Percentiles rank a stretch among this genome's conserved stretches.
phyloP scores from a whole-genome alignment of 2,797 vertebrate species.

The Coregonus sp. region DNA sequence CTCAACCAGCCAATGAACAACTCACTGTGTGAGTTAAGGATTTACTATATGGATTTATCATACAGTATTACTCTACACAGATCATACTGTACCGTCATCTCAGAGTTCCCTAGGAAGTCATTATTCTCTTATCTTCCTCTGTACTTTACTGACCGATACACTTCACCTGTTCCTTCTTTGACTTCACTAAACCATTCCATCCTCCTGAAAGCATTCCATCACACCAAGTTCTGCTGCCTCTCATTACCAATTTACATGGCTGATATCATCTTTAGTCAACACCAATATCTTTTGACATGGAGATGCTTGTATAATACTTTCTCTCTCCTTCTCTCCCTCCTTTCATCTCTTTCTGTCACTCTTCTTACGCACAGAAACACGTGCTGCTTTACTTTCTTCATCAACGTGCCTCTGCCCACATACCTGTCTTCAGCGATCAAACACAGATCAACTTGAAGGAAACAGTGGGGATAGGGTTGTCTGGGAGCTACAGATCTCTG shows the following conservation, averaged over 20 bases:
- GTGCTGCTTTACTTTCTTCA: constrained; percentile 31
- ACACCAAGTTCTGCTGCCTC: background rate
- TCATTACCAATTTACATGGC: background rate
- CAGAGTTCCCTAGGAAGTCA: background rate
- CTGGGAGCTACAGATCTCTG: background rate
- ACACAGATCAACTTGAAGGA: background rate
- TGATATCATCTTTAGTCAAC: background rate
- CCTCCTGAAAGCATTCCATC: constrained; percentile 27
- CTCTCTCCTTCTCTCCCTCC: background rate
- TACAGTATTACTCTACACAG: background rate
- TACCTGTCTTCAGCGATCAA: background rate
- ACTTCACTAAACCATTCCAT: constrained; percentile 51
- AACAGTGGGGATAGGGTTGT: background rate
- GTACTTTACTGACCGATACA: background rate
- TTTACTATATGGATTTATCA: background rate
- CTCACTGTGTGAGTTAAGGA: background rate
- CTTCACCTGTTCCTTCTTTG: constrained; percentile 22
- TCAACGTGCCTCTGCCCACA: constrained; percentile 2
- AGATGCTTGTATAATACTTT: constrained; percentile 2
- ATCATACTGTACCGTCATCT: background rate
- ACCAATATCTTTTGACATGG: background rate
- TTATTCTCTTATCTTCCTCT: background rate
- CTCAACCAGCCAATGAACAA: background rate
- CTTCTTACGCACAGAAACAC: constrained; percentile 26
- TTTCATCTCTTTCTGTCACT: constrained; percentile 26